A percentile compares a stretch with the other conserved stretches of the same genome.
phyloP scores from a whole-genome alignment of 2,113 vertebrate species.

The Psammodynastes pulverulentus region DNA sequence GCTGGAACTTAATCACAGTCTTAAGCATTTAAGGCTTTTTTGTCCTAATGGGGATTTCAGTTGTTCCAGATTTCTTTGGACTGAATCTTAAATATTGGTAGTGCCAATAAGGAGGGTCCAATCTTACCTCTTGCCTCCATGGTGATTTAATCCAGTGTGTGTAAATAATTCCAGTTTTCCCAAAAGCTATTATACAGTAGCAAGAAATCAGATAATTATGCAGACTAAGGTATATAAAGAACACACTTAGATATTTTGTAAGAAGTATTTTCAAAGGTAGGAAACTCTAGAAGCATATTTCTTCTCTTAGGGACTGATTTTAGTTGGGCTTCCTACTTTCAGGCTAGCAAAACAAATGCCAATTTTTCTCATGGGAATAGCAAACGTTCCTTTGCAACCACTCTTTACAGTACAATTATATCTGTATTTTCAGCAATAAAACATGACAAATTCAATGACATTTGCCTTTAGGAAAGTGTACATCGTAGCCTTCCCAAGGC shows the following conservation, averaged over 20 bases:
- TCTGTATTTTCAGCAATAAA: neutral
- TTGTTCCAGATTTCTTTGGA: neutral
- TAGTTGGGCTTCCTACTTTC: neutral
- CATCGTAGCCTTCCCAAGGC: neutral
- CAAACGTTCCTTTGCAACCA: neutral
- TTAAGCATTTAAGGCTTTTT: neutral
- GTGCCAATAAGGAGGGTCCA: neutral
- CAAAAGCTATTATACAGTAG: neutral
- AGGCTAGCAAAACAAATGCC: neutral
- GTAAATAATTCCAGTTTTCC: neutral
- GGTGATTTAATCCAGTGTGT: neutral
- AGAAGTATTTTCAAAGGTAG: neutral
- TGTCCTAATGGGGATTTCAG: neutral
- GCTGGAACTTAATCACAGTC: neutral
- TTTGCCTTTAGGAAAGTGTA: neutral
- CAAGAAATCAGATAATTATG: neutral
- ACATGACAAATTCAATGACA: neutral
- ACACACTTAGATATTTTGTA: neutral
- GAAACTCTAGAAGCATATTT: neutral
- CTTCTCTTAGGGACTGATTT: neutral
- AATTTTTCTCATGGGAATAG: neutral
- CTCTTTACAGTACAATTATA: neutral
- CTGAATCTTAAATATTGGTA: neutral
- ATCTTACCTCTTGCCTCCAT: neutral
- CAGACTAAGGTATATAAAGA: neutral